Percentiles rank a stretch among this genome's conserved stretches.
These are phyloP conservation scores for Hemistola chrysoprasaria DNA, from an alignment of 2,888 invertebrate genomes.

Conservation along the genomic window DNA sequence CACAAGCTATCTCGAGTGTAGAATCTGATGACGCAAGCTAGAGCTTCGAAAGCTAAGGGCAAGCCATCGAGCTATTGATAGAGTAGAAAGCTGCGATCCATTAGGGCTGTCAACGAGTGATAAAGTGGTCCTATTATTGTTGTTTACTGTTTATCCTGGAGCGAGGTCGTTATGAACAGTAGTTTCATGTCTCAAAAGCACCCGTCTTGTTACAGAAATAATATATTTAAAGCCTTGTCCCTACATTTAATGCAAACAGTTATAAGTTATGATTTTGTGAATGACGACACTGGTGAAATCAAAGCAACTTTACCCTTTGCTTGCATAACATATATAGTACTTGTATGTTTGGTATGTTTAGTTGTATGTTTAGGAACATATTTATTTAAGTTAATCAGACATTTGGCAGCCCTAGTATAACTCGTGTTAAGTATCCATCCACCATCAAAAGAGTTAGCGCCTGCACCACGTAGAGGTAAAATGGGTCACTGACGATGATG, in stretches of 20 bases:
- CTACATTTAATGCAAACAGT: no score
- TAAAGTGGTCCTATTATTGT: constrained; percentile 14
- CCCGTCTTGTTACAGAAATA: constrained; percentile 3
- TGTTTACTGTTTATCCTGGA: constrained; percentile 27
- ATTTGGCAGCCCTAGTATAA: constrained; percentile 33
- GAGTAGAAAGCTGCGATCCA: constrained; percentile 39
- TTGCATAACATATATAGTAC: no score
- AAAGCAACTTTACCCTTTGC: no score
- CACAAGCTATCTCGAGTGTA: constrained; percentile 48
- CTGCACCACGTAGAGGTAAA: constrained; percentile 41
- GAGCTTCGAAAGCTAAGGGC: constrained; percentile 49
- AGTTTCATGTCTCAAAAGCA: constrained; percentile 8
- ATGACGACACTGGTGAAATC: no score
- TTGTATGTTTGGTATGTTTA: no score
- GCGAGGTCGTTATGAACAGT: constrained; percentile 8
- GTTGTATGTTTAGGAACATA: no score
- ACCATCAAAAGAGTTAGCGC: constrained; percentile 47
- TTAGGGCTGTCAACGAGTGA: constrained; percentile 30
- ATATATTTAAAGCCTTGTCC: no score
- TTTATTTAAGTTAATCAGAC: no score
- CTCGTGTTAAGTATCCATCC: constrained; percentile 37
- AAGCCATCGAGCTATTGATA: constrained; percentile 53
- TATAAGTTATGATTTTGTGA: no score
- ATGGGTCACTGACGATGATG: constrained; percentile 65
- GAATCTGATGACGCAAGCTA: constrained; percentile 55